A percentile compares a stretch with the other conserved stretches of the same genome.
Evolutionary conservation across 2,888 invertebrate species (phyloP).

Genomic region (Drosophila planitibia): DNA sequence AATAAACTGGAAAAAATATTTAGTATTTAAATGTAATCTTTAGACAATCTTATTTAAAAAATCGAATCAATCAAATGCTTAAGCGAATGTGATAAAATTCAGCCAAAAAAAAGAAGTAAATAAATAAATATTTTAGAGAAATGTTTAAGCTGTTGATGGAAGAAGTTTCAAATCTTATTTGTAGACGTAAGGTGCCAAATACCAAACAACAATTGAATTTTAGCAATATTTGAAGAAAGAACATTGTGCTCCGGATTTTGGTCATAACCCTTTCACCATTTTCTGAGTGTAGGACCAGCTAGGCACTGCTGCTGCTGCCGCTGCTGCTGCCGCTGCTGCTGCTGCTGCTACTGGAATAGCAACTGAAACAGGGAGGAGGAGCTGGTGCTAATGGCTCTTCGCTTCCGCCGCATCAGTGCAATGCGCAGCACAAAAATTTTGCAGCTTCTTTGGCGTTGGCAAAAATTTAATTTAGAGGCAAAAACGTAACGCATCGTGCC

Average conservation of each 20-base stretch:
- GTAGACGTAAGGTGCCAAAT: background rate
- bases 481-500: conserved; percentile 77
- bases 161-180: background rate
- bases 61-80: background rate
- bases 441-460: conserved; percentile 81
- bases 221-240: background rate
- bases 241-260: background rate
- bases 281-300: conserved; percentile 1
- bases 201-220: background rate
- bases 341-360: background rate
- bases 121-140: background rate
- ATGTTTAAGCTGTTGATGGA: background rate
- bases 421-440: conserved; percentile 80
- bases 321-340: background rate
- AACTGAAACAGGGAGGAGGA: conserved; percentile 27
- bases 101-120: background rate
- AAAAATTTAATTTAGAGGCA: conserved; percentile 82
- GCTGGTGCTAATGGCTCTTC: conserved; percentile 71
- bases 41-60: background rate
- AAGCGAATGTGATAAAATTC: background rate
- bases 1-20: background rate
- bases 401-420: conserved; percentile 78
- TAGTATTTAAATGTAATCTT: background rate
- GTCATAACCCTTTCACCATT: background rate
- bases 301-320: background rate